A percentile compares a stretch with the other conserved stretches of the same genome.
Conservation (phyloP, 1,140 invertebrate genomes). For the Campodea augens region DNA sequence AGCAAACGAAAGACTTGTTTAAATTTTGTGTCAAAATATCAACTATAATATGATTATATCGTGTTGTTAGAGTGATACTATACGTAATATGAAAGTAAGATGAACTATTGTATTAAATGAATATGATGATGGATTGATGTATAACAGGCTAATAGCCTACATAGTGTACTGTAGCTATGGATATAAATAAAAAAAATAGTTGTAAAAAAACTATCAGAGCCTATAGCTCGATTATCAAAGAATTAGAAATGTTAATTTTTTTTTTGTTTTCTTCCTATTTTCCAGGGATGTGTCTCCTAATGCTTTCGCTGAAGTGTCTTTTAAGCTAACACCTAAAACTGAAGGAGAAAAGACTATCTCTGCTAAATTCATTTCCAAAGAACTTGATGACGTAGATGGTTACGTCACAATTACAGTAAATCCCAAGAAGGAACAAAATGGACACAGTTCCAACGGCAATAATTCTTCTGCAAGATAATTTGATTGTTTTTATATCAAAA, state of each 20-base stretch:
- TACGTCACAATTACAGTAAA: constrained; percentile 30
- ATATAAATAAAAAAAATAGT: neutral
- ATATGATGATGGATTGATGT: neutral
- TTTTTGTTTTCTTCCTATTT: constrained; percentile 11
- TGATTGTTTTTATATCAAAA: too few relatives aligned
- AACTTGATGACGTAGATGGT: constrained; percentile 65
- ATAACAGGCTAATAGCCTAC: too few relatives aligned
- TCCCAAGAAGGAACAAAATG: constrained; percentile 9
- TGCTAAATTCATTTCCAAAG: constrained; percentile 59
- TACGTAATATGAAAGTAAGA: too few relatives aligned
- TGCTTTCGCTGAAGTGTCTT: constrained; percentile 29
- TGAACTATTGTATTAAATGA: too few relatives aligned
- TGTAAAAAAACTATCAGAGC: neutral
- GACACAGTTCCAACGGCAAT: too few relatives aligned
- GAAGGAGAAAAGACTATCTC: constrained; percentile 51
- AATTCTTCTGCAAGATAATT: too few relatives aligned
- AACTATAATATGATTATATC: too few relatives aligned
- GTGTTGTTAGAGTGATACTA: too few relatives aligned
- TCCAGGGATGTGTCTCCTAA: too few relatives aligned
- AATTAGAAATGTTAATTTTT: constrained; percentile 3
- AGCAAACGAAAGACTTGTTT: too few relatives aligned
- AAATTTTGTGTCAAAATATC: too few relatives aligned
- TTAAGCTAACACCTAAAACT: constrained; percentile 46
- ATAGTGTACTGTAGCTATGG: neutral
- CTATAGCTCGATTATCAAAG: neutral